Conservation (phyloP, 2,797 vertebrate species). For the Lithobates pipiens region DNA sequence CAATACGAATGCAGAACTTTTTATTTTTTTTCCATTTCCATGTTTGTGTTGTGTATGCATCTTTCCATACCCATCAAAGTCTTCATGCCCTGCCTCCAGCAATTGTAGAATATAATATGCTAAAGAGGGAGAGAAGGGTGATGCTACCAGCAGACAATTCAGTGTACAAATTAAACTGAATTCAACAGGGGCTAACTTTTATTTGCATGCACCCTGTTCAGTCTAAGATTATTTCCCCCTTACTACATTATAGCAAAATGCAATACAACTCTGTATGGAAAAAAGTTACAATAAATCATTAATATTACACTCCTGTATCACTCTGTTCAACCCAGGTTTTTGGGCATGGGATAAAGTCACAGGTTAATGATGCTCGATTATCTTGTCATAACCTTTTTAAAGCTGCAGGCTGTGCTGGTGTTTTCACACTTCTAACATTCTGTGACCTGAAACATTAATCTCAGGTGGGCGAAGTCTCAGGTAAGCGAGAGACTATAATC, state of each 20-base stretch:
- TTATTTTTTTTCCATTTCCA: too few species aligned
- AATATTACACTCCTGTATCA: not conserved
- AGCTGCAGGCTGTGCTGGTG: not conserved
- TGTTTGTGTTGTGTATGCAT: too few species aligned
- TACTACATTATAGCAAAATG: not conserved
- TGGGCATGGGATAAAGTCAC: not conserved
- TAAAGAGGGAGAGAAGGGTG: too few species aligned
- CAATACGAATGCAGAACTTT: too few species aligned
- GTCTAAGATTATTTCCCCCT: not conserved
- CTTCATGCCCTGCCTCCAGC: too few species aligned
- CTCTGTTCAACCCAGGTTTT: not conserved
- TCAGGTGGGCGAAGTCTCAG: constrained; percentile 49
- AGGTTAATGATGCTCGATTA: not conserved
- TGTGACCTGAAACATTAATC: constrained; percentile 47
- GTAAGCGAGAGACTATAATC: constrained; percentile 48
- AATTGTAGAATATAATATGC: too few species aligned
- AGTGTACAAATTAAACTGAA: too few species aligned
- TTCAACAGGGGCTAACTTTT: too few species aligned
- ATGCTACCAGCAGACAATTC: too few species aligned
- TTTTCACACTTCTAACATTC: constrained; percentile 2
- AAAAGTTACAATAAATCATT: not conserved
- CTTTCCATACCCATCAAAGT: too few species aligned
- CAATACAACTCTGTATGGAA: not conserved
- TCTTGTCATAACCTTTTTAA: not conserved
- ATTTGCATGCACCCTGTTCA: not conserved